Base-by-base conservation (phyloP, 2,888 invertebrate genomes). In the Ceraclea dissimilis region DNA sequence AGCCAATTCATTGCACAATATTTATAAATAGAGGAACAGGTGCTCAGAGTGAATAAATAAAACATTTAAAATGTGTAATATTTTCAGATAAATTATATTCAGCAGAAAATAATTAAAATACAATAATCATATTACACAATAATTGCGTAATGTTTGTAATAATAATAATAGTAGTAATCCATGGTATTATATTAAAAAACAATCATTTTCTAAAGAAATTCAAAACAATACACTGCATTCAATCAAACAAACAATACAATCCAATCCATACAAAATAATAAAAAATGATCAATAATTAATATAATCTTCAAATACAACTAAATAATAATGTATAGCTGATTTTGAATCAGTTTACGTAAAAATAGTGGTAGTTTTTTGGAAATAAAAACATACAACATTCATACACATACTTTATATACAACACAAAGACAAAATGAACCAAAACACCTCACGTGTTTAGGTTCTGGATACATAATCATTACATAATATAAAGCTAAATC, bases 51-150 rank as follows among this genome's bases (percentile, higher is more conserved):
- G n/a, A n/a, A n/a, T n/a, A n/a, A n/a, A n/a, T n/a, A n/a, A n/a
- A n/a, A n/a, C n/a, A n/a, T n/a, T n/a, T n/a, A n/a, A n/a, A n/a
- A n/a, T n/a, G n/a, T n/a, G n/a, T n/a, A n/a, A 13, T n/a, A 16
- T 39, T 39, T 39, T 39, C n/a, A 39, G 39, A 39, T 39, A 39
- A 39, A 39, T 39, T 39, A 39, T 39, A 39, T 39, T 39, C 16
- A 39, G 39, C 39, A 39, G 39, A 39, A 26, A 26, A 26, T 26
- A 26, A 26, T 26, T 26, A 26, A 26, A 26, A 26, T 26, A 26
- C 26, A 26, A 26, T 26, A 10, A 26, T 26, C 5, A 26, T 26
- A 10, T 6, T 26, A 10, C 26, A n/a, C n/a, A n/a, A 31, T 31
- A 6, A 31, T 31, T 31, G 31, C 8, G 11, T 31, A 31, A 31